Evolutionary conservation across 1,140 invertebrate species (phyloP).

Genomic region (Hypothenemus hampei): DNA sequence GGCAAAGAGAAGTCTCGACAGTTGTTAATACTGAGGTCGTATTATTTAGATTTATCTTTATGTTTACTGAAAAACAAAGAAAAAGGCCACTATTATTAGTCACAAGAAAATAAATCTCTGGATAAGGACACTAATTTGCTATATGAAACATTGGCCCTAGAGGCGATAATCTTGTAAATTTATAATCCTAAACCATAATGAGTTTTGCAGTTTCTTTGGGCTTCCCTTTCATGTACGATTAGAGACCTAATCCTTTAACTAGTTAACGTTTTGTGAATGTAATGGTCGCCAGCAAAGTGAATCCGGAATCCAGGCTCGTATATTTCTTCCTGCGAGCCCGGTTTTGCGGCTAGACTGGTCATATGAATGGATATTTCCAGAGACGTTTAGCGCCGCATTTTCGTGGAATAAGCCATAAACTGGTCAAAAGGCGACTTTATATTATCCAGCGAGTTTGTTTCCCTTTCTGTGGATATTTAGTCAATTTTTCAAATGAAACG

Average conservation of each 20-base stretch:
- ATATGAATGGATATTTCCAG: slow-evolving; percentile 39
- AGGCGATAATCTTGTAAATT: slow-evolving; percentile 3
- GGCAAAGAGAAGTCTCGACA: neutral
- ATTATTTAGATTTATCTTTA: neutral
- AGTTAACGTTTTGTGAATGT: slow-evolving; percentile 30
- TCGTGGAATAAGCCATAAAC: slow-evolving; percentile 37
- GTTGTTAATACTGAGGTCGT: neutral
- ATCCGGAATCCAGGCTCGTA: slow-evolving; percentile 31
- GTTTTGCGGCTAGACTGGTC: slow-evolving; percentile 32
- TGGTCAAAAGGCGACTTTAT: slow-evolving; percentile 6
- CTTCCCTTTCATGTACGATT: slow-evolving; percentile 28
- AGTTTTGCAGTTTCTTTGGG: slow-evolving; percentile 28
- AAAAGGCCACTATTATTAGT: too few species aligned
- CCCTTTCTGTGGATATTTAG: too few species aligned
- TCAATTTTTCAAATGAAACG: too few species aligned
- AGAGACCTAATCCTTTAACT: slow-evolving; percentile 31
- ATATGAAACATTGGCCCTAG: too few species aligned
- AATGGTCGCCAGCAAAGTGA: slow-evolving; percentile 33
- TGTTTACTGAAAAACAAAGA: neutral
- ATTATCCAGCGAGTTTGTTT: slow-evolving; percentile 9
- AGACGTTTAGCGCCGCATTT: slow-evolving; percentile 38
- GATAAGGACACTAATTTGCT: too few species aligned
- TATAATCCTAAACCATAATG: slow-evolving; percentile 23
- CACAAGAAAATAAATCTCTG: too few species aligned
- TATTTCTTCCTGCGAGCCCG: slow-evolving; percentile 37